Conservation (phyloP, 2,888 invertebrate species). For the Maniola hyperantus region DNA sequence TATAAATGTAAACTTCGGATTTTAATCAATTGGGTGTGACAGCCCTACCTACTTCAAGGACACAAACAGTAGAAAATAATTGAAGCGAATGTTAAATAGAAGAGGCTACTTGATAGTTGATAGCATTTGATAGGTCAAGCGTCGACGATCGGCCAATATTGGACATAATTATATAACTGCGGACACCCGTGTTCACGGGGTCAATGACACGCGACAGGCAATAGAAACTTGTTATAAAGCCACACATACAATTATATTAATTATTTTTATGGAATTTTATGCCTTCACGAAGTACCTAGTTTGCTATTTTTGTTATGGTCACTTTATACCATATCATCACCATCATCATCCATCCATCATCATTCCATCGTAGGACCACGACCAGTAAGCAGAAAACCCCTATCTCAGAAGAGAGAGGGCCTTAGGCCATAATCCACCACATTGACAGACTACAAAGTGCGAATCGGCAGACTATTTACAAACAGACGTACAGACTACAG, state of each 20-base stretch:
- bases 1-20: too few species aligned
- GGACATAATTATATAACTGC: conserved; percentile 68
- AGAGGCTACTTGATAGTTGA: conserved; percentile 64
- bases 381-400: too few species aligned
- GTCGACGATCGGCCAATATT: conserved; percentile 62
- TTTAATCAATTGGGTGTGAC: background rate
- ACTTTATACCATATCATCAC: too few species aligned
- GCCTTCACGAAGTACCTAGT: background rate
- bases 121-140: conserved; percentile 68
- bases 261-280: conserved; percentile 9
- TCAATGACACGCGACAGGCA: conserved; percentile 60
- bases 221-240: conserved; percentile 28
- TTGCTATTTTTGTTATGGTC: background rate
- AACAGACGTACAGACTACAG: too few species aligned
- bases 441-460: too few species aligned
- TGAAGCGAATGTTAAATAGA: conserved; percentile 68
- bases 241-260: conserved; percentile 15
- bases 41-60: conserved; percentile 45
- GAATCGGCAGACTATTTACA: too few species aligned
- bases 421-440: too few species aligned
- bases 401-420: too few species aligned
- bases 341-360: too few species aligned
- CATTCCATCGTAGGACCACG: too few species aligned
- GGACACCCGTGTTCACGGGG: conserved; percentile 71
- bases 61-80: conserved; percentile 61